phyloP scores from a whole-genome alignment of 2,797 vertebrate genomes.

The Gobio occitaniae region DNA sequence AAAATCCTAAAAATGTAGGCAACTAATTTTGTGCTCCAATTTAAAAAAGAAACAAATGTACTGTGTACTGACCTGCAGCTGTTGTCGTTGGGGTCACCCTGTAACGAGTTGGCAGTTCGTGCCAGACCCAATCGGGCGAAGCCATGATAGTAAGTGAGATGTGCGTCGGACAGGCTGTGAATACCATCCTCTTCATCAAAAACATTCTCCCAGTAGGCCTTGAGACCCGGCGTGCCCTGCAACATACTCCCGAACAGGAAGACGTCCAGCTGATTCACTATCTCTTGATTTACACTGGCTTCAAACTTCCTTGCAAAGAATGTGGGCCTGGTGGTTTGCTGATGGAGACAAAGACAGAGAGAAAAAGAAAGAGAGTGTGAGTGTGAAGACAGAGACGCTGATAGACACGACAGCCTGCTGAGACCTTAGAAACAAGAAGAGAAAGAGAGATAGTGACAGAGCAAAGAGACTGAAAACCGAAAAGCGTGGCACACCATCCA shows the following conservation, averaged over 20 bases:
- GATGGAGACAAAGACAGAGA: slow-evolving; percentile 54
- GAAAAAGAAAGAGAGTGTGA: slow-evolving; percentile 31
- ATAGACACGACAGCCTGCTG: slow-evolving; percentile 40
- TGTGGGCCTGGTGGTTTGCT: slow-evolving; percentile 95
- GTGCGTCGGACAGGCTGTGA: slow-evolving; percentile 85
- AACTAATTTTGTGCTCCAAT: neutral
- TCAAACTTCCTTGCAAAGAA: slow-evolving; percentile 99
- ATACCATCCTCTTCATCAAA: slow-evolving; percentile 91
- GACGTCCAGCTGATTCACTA: slow-evolving; percentile 93
- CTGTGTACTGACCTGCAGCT: slow-evolving; percentile 87
- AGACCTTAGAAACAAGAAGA: slow-evolving; percentile 27
- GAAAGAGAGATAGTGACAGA: slow-evolving; percentile 31
- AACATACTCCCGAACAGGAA: slow-evolving; percentile 91
- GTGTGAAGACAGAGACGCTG: slow-evolving; percentile 20
- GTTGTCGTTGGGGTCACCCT: slow-evolving; percentile 82
- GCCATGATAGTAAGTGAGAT: slow-evolving; percentile 91
- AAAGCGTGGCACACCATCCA: slow-evolving; percentile 14
- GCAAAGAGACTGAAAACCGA: slow-evolving; percentile 24
- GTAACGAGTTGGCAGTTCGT: slow-evolving; percentile 82
- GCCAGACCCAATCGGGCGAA: slow-evolving; percentile 89
- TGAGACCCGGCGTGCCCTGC: slow-evolving; percentile 83
- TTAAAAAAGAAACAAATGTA: neutral
- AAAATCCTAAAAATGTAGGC: neutral
- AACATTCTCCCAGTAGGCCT: slow-evolving; percentile 94
- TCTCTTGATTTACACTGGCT: slow-evolving; percentile 96